Percentiles rank a stretch among this genome's conserved stretches.
phyloP scores from a whole-genome alignment of 2,113 vertebrate genomes.

The Zapus hudsonius region DNA sequence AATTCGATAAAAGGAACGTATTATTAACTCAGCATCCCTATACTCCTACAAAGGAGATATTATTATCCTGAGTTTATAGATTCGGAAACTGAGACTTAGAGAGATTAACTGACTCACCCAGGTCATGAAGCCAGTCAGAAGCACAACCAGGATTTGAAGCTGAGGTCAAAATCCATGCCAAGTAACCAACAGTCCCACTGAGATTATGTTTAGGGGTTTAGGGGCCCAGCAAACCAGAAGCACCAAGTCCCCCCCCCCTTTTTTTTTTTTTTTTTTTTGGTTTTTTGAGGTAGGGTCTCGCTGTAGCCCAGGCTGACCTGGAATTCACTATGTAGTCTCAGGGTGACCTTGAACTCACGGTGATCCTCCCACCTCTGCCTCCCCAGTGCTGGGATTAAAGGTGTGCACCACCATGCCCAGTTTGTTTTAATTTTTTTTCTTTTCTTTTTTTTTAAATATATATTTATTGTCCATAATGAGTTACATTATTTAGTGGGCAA shows the following conservation, averaged over 20 bases:
- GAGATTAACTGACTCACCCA: neutral
- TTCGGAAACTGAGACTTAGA: neutral
- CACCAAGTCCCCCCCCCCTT: no score
- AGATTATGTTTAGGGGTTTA: neutral
- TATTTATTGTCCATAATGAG: no score
- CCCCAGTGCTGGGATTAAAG: no score
- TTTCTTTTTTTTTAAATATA: no score
- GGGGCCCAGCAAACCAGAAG: neutral
- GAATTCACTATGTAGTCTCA: no score
- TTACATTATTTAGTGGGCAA: no score
- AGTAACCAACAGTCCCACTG: neutral
- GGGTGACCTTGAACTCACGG: no score
- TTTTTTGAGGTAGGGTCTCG: no score
- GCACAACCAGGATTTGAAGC: neutral
- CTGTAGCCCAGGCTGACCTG: neutral
- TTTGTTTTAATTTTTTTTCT: no score
- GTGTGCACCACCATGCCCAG: no score
- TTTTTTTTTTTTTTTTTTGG: no score
- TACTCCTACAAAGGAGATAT: neutral
- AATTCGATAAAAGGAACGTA: neutral
- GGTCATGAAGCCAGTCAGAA: neutral
- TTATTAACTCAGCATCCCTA: neutral
- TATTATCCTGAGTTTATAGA: neutral
- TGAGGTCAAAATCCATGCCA: neutral
- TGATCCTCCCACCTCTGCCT: no score